Evolutionary conservation across 2,797 vertebrate species (phyloP), one percentile per base, ranked within the genome.

Genomic region (Eulemur albifrons): DNA sequence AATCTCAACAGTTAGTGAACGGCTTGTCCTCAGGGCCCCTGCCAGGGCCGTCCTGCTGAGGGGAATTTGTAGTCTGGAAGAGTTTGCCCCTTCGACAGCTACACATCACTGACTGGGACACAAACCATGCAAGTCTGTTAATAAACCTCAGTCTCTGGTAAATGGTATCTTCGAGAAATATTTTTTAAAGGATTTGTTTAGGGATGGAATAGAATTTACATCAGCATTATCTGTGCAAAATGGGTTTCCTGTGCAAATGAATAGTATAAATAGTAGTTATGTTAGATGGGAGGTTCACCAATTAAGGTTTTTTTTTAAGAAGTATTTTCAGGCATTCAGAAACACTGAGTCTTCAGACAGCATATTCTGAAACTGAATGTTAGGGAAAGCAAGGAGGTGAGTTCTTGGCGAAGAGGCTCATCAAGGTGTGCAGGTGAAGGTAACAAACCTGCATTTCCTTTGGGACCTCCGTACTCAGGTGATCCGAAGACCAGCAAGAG

Each of bases 241-340:
- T 4, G 52, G 35, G 20, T 77, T 82, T 92, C 48, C 57, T 69
- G 38, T 80, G 45, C 54, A 95, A 67, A 97, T 59, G 59, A 95
- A 30, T 21, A 21, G 9, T 38, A 59, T 70, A 43, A 88, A 85
- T 38, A 23, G 27, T 43, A 67, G 59, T 81, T 81, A 30, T 43
- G 9, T 40, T 83, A 67, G 75, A 95, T 48, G 23, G 32, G 52
- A 70, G 23, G 40, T 72, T 72, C 59, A 35, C 25, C n/a, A 40
- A 65, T 72, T 30, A 69, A 10, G 7, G 15, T 32, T 63, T 54
- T 35, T 35, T 35, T 54, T 52, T 4, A 4, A 38, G 57, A 87
- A 32, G 8, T 52, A 7, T 27, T 57, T 63, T 61, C 20, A 35
- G 76, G 52, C 30, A 23, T 76, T 77, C 72, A 45, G 43, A 72